Evolutionary conservation across 2,113 vertebrate genomes (phyloP), one percentile per base, ranked within the genome.

Genomic region (Zapus hudsonius): DNA sequence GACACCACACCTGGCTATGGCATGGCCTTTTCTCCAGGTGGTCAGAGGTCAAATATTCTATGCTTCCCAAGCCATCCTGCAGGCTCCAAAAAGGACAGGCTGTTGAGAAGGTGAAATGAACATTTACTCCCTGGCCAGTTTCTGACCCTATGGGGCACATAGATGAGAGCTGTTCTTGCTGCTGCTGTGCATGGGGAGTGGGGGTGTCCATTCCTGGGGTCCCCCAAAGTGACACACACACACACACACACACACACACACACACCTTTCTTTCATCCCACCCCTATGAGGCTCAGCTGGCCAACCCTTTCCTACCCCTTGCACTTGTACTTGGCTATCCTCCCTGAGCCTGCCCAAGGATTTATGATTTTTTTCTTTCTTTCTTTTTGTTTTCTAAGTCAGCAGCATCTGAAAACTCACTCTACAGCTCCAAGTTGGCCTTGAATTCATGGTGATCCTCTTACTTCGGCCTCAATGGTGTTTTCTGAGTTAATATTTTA

Each of bases 251-350:
- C n/a, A 8, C 40, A 17, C 31, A 12, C 38, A 8, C 33, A 4
- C 42, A 15, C 15, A 3, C 31, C 9, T 13, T 3, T 67, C 17
- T 7, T 17, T 7, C 27, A 40, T 20, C 42, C 33, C 17, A 22
- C 47, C 11, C 0, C 5, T 55, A 25, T 0, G 1, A 27, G 29
- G 47, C 2, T 4, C 38, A 10, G 4, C 29, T 7, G 4, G 16
- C 10, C 1, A 12, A 13, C 11, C 66, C 29, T 31, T 20, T 29
- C 22, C 22, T 3, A 0, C 1, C 20, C 15, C 47, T 59, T 10
- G 7, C n/a, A 66, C 15, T 31, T 36, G 12, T 42, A 19, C 40
- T 31, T 22, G 55, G 42, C 16, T 6, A 12, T 13, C 40, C 52
- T 23, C 2, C 16, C 47, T 52, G 36, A 23, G 12, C 10, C 9